Evolutionary conservation across 2,113 vertebrate species (phyloP).

Genomic region (Ramphastos sulfuratus): DNA sequence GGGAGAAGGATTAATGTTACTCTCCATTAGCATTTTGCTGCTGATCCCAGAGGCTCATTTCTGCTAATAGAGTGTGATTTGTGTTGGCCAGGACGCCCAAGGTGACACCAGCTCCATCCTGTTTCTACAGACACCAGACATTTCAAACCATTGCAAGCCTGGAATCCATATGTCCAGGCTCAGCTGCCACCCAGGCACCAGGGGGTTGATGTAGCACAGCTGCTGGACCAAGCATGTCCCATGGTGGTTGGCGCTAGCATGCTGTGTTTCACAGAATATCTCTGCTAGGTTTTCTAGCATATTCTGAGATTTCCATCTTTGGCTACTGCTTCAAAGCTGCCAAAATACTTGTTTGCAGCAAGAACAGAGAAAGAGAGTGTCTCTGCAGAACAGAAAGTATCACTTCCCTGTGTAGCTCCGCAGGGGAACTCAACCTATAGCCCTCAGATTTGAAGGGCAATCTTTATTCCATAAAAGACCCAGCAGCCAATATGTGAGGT

Average conservation of each 20-base stretch:
- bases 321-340: background rate
- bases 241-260: background rate
- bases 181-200: background rate
- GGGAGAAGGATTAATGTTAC: background rate
- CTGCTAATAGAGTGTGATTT: background rate
- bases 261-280: background rate
- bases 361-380: background rate
- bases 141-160: background rate
- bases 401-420: background rate
- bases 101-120: background rate
- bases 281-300: background rate
- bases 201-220: background rate
- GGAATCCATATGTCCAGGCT: background rate
- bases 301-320: background rate
- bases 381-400: background rate
- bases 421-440: background rate
- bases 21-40: background rate
- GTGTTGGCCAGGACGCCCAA: background rate
- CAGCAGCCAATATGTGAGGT: background rate
- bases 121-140: background rate
- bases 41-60: background rate
- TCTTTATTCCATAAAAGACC: background rate
- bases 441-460: background rate
- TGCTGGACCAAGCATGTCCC: background rate
- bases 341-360: background rate